Percentiles rank a stretch among this genome's conserved stretches.
Evolutionary conservation across 2,113 vertebrate species (phyloP).

Genomic region (Lonchura striata): DNA sequence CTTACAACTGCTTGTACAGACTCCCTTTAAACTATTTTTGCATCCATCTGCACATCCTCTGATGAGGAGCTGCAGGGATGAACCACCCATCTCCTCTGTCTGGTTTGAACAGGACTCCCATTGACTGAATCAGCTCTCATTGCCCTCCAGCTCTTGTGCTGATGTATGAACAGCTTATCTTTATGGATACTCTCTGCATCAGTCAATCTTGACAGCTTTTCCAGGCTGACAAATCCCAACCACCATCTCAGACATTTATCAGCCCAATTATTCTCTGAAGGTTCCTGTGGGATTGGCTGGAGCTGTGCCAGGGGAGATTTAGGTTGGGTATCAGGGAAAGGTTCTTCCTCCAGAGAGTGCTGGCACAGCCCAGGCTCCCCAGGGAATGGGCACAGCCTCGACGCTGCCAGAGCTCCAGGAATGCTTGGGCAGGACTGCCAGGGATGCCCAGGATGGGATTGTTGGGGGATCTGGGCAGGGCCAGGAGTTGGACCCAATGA

Average conservation of each 20-base stretch:
- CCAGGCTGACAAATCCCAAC: neutral
- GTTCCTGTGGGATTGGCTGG: neutral
- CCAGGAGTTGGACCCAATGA: fast-evolving
- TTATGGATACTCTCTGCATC: neutral
- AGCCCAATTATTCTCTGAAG: neutral
- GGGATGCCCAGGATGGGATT: neutral
- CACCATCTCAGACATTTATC: neutral
- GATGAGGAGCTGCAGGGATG: neutral
- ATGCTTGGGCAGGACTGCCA: fast-evolving
- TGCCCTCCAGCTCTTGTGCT: neutral
- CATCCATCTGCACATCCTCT: neutral
- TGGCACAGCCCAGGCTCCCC: neutral
- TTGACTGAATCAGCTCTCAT: neutral
- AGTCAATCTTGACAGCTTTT: neutral
- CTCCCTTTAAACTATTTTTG: neutral
- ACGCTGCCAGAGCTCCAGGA: neutral
- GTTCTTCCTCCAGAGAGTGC: neutral
- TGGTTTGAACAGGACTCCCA: neutral
- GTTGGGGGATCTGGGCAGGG: neutral
- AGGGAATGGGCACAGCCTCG: fast-evolving
- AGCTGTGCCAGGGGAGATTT: neutral
- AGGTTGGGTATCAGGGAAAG: neutral
- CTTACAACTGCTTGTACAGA: neutral
- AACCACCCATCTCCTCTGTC: neutral
- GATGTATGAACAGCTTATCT: neutral